Evolutionary conservation across 2,888 invertebrate genomes (phyloP).

Genomic region (Phragmatobia fuliginosa): DNA sequence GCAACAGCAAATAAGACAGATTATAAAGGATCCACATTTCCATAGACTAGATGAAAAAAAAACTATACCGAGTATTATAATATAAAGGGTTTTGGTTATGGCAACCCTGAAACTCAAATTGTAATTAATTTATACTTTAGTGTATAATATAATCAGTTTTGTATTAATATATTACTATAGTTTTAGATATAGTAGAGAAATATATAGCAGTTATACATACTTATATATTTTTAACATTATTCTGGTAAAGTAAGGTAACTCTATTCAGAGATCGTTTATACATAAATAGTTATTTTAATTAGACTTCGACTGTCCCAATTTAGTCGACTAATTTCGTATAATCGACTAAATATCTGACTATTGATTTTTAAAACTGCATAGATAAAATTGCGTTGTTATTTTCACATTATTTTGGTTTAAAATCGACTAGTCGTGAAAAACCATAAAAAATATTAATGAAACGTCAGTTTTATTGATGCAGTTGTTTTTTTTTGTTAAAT

Average conservation of each 20-base stretch:
- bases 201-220: slow-evolving; percentile 44
- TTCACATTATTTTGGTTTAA: not conserved
- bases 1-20: slow-evolving; percentile 47
- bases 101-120: slow-evolving; percentile 41
- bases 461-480: slow-evolving; percentile 13
- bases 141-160: slow-evolving; percentile 51
- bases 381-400: slow-evolving; percentile 2
- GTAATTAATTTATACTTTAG: slow-evolving; percentile 39
- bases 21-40: slow-evolving; percentile 49
- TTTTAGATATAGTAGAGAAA: slow-evolving; percentile 48
- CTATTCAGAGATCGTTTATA: slow-evolving; percentile 18
- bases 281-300: slow-evolving; percentile 15
- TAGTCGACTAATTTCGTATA: slow-evolving; percentile 8
- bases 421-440: not conserved
- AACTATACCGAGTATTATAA: slow-evolving; percentile 48
- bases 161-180: slow-evolving; percentile 36
- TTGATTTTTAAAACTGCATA: slow-evolving; percentile 6
- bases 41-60: slow-evolving; percentile 50
- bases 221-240: slow-evolving; percentile 48
- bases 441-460: not conserved
- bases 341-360: not conserved
- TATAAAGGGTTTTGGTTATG: slow-evolving; percentile 22
- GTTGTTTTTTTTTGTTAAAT: slow-evolving; percentile 27
- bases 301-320: slow-evolving; percentile 4
- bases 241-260: slow-evolving; percentile 9